Base-by-base conservation (phyloP, 2,888 invertebrate species). In the Anoncus sp. region DNA sequence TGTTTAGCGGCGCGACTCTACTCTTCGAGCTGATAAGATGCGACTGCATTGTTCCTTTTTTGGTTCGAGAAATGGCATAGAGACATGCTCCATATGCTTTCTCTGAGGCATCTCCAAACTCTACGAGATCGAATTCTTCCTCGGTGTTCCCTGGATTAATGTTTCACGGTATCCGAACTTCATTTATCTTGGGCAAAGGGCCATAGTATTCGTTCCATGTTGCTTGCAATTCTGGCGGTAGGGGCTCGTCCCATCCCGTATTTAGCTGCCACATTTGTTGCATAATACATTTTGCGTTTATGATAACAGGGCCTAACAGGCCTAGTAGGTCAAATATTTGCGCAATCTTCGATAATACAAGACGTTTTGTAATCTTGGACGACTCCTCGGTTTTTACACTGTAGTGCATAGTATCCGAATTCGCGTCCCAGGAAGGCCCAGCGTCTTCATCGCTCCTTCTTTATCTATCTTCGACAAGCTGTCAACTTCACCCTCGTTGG, bases 41-140 rank as follows among this genome's bases (percentile, higher is more conserved):
- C 0, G 60, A 70, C 9, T 12, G 14, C 2, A 0, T 70, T 7
- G 49, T 10, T 6, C 65, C 59, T 22, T 18, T 31, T 7, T 5
- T 31, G 31, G 3, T 31, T 3, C 3, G 3, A 3, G 31, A 31
- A 5, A 7, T 5, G 31, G 31, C 31, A 7, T 31, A 31, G 7
- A 31, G 3, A 31, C 31, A 31, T 31, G 31, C 31, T 31, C 31
- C 31, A 7, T 31, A 31, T 12, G 78, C 83, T 9, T 18, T 55
- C 24, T 80, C 77, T 1, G 80, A 81, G 0, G 84, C 80, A 51
- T 86, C 85, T 0, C 77, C 35, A 59, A 85, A 84, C 0, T 84
- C 84, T 35, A 83, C 77, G 1, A 85, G 24, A 35, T 66, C 55
- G 20, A 79, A 75, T 5, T 18, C 35, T 9, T n/a, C 51, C 0